Evolutionary conservation across 2,797 vertebrate species (phyloP), one percentile per base, ranked within the genome.

Genomic region (Phaenicophaeus curvirostris): DNA sequence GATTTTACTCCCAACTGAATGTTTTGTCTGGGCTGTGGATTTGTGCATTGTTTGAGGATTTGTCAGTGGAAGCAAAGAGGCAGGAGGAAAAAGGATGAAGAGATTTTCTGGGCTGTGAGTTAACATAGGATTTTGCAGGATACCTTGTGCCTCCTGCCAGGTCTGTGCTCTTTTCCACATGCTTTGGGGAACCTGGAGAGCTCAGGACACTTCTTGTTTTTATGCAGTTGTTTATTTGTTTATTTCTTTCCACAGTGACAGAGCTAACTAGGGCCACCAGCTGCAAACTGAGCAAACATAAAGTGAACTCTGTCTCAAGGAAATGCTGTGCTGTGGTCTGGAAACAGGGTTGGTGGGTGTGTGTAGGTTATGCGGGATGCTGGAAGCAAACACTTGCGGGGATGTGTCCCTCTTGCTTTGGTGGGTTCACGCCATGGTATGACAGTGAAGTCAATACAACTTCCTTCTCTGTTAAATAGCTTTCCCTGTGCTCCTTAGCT

Each of bases 211-310:
- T 10, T 67, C 27, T 15, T 13, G 1, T 9, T n/a, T 81, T 91
- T 61, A 65, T 23, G 57, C 1, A 30, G 53, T 11, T 44, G 0
- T 2, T 41, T n/a, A 12, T 2, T 5, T 9, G 14, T 65, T 33
- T 24, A 13, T 25, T 35, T 5, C 27, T 30, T 53, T 28, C 27
- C 18, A 9, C 5, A 14, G 20, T 63, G 53, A 21, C 51, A 31
- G 46, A 46, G 24, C 53, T 55, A 39, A 44, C 19, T 48, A 8
- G 41, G 31, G 17, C 5, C 15, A 31, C 27, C 11, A 17, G 11
- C 8, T 65, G 30, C 63, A 86, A 46, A 42, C 8, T 15, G 39
- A 82, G 57, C 20, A 66, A 61, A 57, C 25, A 16, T 25, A 19
- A 53, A 51, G 17, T 73, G 28, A 59, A 51, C 6, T 58, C 27